Base-by-base conservation (phyloP, 2,888 invertebrate genomes). In the Dimorphilus gyrociliatus region DNA sequence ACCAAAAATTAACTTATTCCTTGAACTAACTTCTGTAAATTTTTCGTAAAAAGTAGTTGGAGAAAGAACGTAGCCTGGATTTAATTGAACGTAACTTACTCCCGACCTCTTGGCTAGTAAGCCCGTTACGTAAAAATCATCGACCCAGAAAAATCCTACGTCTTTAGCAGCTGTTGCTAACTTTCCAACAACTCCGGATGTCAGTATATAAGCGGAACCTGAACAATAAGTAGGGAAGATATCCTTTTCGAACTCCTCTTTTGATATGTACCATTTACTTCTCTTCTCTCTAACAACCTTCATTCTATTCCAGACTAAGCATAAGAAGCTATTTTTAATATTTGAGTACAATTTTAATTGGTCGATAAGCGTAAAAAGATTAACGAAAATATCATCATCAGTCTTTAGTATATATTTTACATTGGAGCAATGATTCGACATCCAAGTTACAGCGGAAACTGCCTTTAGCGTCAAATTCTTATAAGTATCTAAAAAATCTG, bases 51-150 rank as follows among this genome's bases (percentile, higher is more conserved):
- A 55, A 16, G 42, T 33, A 25, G 39, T 39, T 4, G 49, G 46
- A 25, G 53, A 48, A 3, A 59, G 40, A 17, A 46, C 39, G 38
- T 58, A 59, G 19, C 47, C 47, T 6, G 44, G 37, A 42, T 57
- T 58, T 26, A 51, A 45, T 16, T 47, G 42, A 27, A 39, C 39
- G 27, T 55, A 53, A 24, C 41, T 38, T 8, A 53, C 37, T 6
- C 45, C 44, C n/a, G 55, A 34, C 15, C 42, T 42, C 25, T 46
- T 40, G 1, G 53, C 51, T n/a, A 85, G 60, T 28, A 81, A 66
- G 2, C 86, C 86, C 1, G 85, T 86, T 0, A 86, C 63, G 54
- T 75, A 78, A 25, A 80, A 75, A 54, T 88, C 86, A 51, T 88
- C 86, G 36, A 88, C 82, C 85, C 86, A 88, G 63, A 88, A 85